Base-by-base conservation (phyloP, 2,113 vertebrate species). In the Ciconia boyciana region DNA sequence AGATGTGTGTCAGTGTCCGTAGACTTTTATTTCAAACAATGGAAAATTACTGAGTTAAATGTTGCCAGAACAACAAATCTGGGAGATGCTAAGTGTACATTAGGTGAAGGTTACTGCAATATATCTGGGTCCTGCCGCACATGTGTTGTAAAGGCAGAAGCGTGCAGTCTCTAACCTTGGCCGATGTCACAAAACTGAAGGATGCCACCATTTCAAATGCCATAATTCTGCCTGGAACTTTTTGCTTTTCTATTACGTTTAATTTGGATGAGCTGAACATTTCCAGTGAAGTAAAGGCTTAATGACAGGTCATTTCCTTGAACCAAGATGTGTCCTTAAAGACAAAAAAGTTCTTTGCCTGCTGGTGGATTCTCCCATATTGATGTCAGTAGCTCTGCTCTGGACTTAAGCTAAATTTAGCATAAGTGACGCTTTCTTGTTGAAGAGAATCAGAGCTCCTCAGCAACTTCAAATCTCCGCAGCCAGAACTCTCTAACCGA, bases 21-120 rank as follows among this genome's bases (percentile, higher is more conserved):
- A 87, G 89, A 15, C 84, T 90, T 96, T 75, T 7, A 17, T 66
- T 96, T 96, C 95, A 93, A 85, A 92, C 36, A 17, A n/a, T 19
- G 90, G 92, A 93, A 87, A 87, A 64, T 93, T 77, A 96, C 94
- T 34, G 84, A 94, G 84, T 94, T 97, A 95, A 97, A 91, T 94
- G 75, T 93, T 88, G 81, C 84, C 87, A 66, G 78, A 51, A 66
- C 81, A 77, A 14, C 49, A 22, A 22, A 26, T 39, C 17, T 1
- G 6, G 80, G 89, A 69, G 66, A 8, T 1, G 0, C 68, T 0
- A 14, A 62, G 86, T 79, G 91, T 69, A 8, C 0, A 3, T 8
- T 48, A 18, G 95, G 89, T 94, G 93, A 96, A 94, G 96, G 94
- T 76, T 69, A 39, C 74, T 64, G 83, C 2, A 2, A 0, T 17